A percentile compares a stretch with the other conserved stretches of the same genome.
Conservation (phyloP, 2,888 invertebrate genomes). For the Harpalus rubripes region DNA sequence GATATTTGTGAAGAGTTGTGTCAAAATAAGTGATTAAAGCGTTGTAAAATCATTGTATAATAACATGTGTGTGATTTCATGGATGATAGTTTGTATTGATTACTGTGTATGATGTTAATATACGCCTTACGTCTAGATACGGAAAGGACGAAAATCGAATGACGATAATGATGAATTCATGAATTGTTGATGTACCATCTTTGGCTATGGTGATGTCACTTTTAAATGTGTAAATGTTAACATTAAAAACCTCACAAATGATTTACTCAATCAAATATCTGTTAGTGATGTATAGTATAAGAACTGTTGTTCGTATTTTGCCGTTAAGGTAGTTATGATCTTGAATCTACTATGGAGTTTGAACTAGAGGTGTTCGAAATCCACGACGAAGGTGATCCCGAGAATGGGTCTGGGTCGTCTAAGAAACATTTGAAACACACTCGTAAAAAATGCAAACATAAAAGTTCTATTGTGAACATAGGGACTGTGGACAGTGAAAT, state of each 20-base stretch:
- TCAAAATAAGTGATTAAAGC: conserved; percentile 9
- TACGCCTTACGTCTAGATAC: conserved; percentile 48
- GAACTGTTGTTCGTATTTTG: conserved; percentile 62
- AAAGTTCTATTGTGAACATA: conserved; percentile 70
- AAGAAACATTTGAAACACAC: conserved; percentile 76
- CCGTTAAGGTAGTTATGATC: conserved; percentile 57
- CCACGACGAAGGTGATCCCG: conserved; percentile 75
- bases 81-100: conserved; percentile 67
- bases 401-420: conserved; percentile 70
- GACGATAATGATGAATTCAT: conserved; percentile 63
- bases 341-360: conserved; percentile 75
- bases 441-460: conserved; percentile 77
- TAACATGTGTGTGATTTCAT: conserved; percentile 49
- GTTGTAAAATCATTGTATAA: conserved; percentile 13
- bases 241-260: conserved; percentile 50
- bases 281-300: conserved; percentile 52
- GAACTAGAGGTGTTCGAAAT: conserved; percentile 80
- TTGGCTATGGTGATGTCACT: conserved; percentile 65
- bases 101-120: conserved; percentile 63
- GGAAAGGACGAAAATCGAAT: conserved; percentile 58
- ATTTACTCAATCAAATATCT: conserved; percentile 48
- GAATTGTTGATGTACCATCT: conserved; percentile 65
- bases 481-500: conserved; percentile 73
- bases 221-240: conserved; percentile 64
- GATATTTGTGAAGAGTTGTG: conserved; percentile 7